phyloP scores from a whole-genome alignment of 2,797 vertebrate genomes.

The Phrynocephalus guinanensis region DNA sequence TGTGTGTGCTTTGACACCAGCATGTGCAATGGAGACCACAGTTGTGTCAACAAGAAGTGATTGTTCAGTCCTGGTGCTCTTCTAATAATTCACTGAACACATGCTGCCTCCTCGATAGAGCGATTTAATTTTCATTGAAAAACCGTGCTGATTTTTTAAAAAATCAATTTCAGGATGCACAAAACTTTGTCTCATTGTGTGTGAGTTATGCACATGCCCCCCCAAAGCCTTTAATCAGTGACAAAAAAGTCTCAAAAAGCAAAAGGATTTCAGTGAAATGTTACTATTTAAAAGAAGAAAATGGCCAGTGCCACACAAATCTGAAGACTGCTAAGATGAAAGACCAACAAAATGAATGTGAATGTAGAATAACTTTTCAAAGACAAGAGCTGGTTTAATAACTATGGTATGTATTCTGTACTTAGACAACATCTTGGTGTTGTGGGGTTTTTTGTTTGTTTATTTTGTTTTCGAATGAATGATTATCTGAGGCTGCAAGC shows the following conservation, averaged over 20 bases:
- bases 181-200: too few relatives aligned
- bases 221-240: too few relatives aligned
- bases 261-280: slow-evolving; percentile 47
- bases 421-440: neutral
- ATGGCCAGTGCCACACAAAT: slow-evolving; percentile 20
- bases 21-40: too few relatives aligned
- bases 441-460: too few relatives aligned
- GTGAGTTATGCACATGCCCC: too few relatives aligned
- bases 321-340: slow-evolving; percentile 32
- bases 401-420: neutral
- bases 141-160: too few relatives aligned
- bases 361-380: neutral
- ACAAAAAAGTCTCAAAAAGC: slow-evolving; percentile 3
- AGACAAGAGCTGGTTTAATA: neutral
- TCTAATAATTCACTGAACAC: neutral
- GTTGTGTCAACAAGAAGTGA: neutral
- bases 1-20: neutral
- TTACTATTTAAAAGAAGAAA: slow-evolving; percentile 48
- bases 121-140: too few relatives aligned
- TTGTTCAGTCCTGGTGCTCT: neutral
- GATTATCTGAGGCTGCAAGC: neutral
- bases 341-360: neutral
- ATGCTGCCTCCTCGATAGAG: too few relatives aligned
- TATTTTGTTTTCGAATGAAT: neutral
- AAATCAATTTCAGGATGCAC: too few relatives aligned